These are phyloP conservation scores for Callorhinus ursinus DNA, from an alignment of 2,113 vertebrate species.

Conservation along the genomic window DNA sequence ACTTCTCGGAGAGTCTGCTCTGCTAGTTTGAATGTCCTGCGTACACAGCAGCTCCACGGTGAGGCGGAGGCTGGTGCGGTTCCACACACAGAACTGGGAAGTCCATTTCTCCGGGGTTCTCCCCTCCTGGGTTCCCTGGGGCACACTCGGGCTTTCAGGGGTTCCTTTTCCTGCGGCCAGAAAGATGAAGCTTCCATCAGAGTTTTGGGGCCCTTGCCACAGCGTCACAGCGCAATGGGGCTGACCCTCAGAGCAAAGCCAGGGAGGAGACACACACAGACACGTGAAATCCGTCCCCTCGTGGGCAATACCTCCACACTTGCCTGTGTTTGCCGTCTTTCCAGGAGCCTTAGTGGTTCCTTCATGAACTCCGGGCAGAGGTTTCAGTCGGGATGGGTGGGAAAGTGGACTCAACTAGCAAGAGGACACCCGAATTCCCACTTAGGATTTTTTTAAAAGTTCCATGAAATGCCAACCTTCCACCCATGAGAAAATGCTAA, in stretches of 20 bases:
- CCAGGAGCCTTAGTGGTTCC: not conserved
- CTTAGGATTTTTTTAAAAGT: not conserved
- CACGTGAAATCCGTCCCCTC: not conserved
- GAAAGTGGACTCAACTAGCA: too few relatives aligned
- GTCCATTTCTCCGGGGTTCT: rapidly evolving
- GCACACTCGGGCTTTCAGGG: not conserved
- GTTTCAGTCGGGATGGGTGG: not conserved
- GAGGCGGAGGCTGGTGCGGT: not conserved
- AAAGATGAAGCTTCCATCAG: not conserved
- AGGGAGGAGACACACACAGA: not conserved
- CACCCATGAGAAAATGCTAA: not conserved
- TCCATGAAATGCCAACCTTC: not conserved
- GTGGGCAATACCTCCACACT: not conserved
- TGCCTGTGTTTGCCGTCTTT: not conserved
- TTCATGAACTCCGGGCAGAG: not conserved
- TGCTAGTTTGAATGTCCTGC: not conserved
- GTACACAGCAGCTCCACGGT: not conserved
- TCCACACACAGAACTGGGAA: not conserved
- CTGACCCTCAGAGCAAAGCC: not conserved
- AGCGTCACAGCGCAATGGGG: not conserved
- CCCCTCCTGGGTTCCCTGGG: not conserved
- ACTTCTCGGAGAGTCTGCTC: not conserved
- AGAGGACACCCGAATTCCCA: not conserved
- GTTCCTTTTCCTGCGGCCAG: not conserved
- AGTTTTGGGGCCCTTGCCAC: not conserved